Evolutionary conservation across 2,113 vertebrate species (phyloP), one percentile per base, ranked within the genome.

Genomic region (Nesoenas mayeri): DNA sequence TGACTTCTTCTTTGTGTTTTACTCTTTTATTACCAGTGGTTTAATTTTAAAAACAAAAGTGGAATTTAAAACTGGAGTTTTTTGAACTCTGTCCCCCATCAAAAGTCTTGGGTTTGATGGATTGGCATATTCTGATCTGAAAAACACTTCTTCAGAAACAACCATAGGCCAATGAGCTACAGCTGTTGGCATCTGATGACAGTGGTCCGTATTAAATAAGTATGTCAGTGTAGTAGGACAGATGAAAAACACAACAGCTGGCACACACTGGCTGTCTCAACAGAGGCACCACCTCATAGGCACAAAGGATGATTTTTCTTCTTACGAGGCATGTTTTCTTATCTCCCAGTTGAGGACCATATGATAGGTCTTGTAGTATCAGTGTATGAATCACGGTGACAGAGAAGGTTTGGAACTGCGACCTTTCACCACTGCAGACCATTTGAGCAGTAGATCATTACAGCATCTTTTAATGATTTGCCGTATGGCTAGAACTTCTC

Each of bases 1-100:
- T 80, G 89, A 86, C 32, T 36, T 19, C 36, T 79, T 40, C 77
- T 85, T 95, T 81, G 56, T 95, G 61, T 86, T 92, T 92, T 92
- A 77, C 34, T 92, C 65, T 91, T 95, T 91, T 79, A 71, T 92
- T 89, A 83, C 86, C 21, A 26, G 80, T 57, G 86, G 86, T 94
- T 96, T 95, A 67, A 94, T 94, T 95, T 91, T 77, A 88, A 96
- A 96, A 95, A 88, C 71, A 96, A 95, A 87, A 81, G 58, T 87
- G 70, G 72, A 85, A 92, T 95, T 96, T 84, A 81, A 95, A 92
- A 84, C 83, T 60, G 61, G 65, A 87, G 70, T 54, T 81, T 34
- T 38, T 95, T 84, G 86, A 95, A 95, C 65, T 89, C 78, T 88
- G 22, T 83, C 6, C 9, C 62, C 66, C 44, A 81, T 89, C 83